Evolutionary conservation across 2,888 invertebrate species (phyloP).

Genomic region (Caenorhabditis sp.): DNA sequence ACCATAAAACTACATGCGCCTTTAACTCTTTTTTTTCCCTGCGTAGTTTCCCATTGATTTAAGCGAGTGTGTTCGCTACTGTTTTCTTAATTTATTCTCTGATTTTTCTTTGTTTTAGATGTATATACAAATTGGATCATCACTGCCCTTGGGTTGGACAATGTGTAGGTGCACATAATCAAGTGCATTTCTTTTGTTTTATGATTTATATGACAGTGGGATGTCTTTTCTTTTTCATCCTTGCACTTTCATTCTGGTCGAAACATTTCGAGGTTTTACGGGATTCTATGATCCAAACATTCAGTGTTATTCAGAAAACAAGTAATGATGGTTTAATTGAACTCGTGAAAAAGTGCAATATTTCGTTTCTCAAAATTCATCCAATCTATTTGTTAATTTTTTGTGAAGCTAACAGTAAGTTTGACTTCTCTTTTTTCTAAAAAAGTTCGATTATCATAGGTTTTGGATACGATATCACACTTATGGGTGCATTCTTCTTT

Average conservation of each 20-base stretch:
- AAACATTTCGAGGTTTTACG: background rate
- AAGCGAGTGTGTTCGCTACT: no score
- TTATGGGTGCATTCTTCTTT: background rate
- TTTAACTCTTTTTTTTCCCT: no score
- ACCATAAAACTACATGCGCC: no score
- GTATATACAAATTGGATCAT: slow-evolving; percentile 24
- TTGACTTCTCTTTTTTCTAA: background rate
- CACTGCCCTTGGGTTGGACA: slow-evolving; percentile 34
- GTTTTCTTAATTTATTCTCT: no score
- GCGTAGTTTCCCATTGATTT: no score
- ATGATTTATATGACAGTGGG: background rate
- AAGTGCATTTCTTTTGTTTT: slow-evolving; percentile 24
- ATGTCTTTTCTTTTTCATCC: background rate
- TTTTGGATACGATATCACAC: background rate
- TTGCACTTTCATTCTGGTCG: background rate
- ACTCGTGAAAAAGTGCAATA: no score
- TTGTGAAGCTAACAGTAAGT: background rate
- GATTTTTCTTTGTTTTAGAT: slow-evolving; percentile 6
- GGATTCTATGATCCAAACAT: no score
- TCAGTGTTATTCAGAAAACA: no score
- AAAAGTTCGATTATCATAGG: background rate
- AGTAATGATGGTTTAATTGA: no score
- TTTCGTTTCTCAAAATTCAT: background rate
- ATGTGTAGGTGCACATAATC: slow-evolving; percentile 32
- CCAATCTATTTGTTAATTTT: background rate